Conservation (phyloP, 2,888 invertebrate species). For the Acleris sparsana region DNA sequence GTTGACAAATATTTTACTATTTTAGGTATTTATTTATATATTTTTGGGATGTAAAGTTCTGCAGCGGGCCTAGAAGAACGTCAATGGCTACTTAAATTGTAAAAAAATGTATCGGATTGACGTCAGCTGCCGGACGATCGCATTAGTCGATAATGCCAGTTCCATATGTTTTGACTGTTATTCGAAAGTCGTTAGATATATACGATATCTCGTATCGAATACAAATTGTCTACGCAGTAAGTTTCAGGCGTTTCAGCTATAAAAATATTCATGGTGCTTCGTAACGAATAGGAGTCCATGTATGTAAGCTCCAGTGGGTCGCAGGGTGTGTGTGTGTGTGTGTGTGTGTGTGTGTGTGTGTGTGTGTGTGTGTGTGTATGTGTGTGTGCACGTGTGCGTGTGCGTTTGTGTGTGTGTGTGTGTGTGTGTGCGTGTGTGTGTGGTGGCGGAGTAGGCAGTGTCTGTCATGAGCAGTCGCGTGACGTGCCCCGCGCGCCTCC, state of each 20-base stretch:
- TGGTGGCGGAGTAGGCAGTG: slow-evolving; percentile 42
- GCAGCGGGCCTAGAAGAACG: background rate
- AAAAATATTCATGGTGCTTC: slow-evolving; percentile 12
- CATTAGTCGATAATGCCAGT: no score
- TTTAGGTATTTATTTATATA: no score
- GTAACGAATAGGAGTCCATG: slow-evolving; percentile 1
- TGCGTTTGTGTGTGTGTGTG: slow-evolving; percentile 32
- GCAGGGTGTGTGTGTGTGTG: slow-evolving; percentile 26
- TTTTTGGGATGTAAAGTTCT: background rate
- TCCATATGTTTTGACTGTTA: no score
- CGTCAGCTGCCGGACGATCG: no score
- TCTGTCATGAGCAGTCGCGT: slow-evolving; percentile 60
- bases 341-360: slow-evolving; percentile 30
- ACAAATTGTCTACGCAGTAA: no score
- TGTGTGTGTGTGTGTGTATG: slow-evolving; percentile 32
- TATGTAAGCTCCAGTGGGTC: slow-evolving; percentile 14
- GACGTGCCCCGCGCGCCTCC: slow-evolving; percentile 57
- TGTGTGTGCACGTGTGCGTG: slow-evolving; percentile 26
- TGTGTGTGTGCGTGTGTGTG: slow-evolving; percentile 26
- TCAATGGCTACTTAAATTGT: no score
- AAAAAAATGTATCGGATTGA: no score
- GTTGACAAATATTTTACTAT: background rate
- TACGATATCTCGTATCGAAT: no score
- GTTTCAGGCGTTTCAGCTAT: slow-evolving; percentile 1
- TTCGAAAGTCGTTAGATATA: no score